Percentiles rank a stretch among this genome's conserved stretches.
Evolutionary conservation across 2,888 invertebrate genomes (phyloP).

Genomic region (Cotesia congregata): DNA sequence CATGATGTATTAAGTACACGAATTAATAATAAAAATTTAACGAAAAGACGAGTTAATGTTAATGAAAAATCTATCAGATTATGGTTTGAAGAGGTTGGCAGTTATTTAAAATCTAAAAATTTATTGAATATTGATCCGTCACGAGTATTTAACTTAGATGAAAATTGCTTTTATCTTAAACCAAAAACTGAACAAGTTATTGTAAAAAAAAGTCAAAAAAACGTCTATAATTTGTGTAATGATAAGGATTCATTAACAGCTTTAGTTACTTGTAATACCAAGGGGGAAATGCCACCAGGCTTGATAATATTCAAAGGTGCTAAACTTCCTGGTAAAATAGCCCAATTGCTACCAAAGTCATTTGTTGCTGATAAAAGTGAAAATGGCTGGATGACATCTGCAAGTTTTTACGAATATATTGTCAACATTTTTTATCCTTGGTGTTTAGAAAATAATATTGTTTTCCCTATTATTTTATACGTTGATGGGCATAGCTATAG

Average conservation of each 20-base stretch:
- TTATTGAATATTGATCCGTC: constrained; percentile 49
- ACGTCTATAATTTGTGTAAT: constrained; percentile 49
- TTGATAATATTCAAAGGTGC: constrained; percentile 53
- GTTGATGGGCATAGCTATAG: constrained; percentile 50
- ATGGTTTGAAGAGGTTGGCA: constrained; percentile 53
- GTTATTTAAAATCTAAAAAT: constrained; percentile 47
- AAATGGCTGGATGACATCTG: constrained; percentile 42
- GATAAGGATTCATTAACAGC: constrained; percentile 54
- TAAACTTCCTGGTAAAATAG: constrained; percentile 44
- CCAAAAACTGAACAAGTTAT: constrained; percentile 54
- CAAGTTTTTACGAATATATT: constrained; percentile 43
- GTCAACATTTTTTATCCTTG: constrained; percentile 44
- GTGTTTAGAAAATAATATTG: constrained; percentile 41
- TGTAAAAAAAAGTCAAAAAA: constrained; percentile 50
- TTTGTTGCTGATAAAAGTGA: constrained; percentile 24
- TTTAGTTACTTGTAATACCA: constrained; percentile 52
- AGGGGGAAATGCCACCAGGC: constrained; percentile 47
- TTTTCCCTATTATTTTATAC: constrained; percentile 48
- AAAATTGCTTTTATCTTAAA: constrained; percentile 54
- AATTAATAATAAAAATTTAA: constrained; percentile 53
- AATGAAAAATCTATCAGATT: constrained; percentile 50
- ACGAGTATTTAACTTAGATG: constrained; percentile 55
- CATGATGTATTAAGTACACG: constrained; percentile 47
- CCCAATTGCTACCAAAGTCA: constrained; percentile 41
- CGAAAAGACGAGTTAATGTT: constrained; percentile 48